Evolutionary conservation across 2,797 vertebrate species (phyloP).

Genomic region (Alectoris magna): DNA sequence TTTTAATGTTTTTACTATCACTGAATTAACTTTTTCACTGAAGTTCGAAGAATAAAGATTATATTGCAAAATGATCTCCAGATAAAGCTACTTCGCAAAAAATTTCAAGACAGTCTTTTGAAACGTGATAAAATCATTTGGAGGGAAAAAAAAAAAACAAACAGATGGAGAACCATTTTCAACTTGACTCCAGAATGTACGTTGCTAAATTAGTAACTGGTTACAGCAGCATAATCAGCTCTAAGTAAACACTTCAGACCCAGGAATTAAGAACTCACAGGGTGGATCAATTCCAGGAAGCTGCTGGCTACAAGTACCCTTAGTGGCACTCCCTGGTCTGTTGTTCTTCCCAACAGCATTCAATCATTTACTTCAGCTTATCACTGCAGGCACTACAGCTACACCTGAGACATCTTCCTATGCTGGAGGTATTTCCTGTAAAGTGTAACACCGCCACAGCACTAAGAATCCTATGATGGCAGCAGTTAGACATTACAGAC

Average conservation of each 20-base stretch:
- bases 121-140: neutral
- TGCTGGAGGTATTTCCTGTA: neutral
- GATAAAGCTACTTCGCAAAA: neutral
- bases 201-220: neutral
- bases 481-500: neutral
- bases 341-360: neutral
- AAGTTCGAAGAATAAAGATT: neutral
- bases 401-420: neutral
- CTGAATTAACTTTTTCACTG: neutral
- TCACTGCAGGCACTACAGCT: neutral
- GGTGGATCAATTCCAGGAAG: neutral
- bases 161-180: neutral
- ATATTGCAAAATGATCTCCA: neutral
- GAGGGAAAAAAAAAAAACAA: neutral
- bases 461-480: neutral
- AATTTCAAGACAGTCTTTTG: neutral
- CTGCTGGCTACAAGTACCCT: fast-evolving
- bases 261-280: neutral
- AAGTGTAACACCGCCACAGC: neutral
- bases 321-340: neutral
- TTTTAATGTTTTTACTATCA: neutral
- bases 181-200: neutral
- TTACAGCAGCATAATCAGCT: neutral
- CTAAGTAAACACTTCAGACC: neutral
- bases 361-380: neutral